Conservation (phyloP, 2,113 vertebrate species). For the Vanacampus margaritifer region DNA sequence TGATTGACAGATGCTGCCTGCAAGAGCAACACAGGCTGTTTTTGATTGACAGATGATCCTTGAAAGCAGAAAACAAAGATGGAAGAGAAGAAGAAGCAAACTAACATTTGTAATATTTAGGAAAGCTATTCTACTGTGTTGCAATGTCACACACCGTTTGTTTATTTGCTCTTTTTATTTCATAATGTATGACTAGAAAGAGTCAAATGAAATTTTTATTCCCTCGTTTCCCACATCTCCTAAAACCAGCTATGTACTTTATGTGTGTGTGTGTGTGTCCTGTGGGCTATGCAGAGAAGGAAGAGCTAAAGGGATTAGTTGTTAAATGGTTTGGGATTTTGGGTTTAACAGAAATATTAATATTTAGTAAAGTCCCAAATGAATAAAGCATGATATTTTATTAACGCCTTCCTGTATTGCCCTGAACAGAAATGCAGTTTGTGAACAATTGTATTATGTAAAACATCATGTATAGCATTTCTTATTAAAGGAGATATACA, state of each 20-base stretch:
- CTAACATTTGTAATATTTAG: not conserved
- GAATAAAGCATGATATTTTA: slow-evolving; percentile 36
- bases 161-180: slow-evolving; percentile 7
- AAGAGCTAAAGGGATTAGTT: slow-evolving; percentile 41
- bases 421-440: not conserved
- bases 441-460: not conserved
- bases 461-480: not conserved
- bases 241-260: slow-evolving; percentile 22
- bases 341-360: slow-evolving; percentile 40
- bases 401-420: not conserved
- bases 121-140: not conserved
- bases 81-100: slow-evolving; percentile 1
- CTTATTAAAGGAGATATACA: not conserved
- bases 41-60: slow-evolving; percentile 33
- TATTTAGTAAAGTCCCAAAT: slow-evolving; percentile 36
- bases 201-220: slow-evolving; percentile 19
- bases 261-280: slow-evolving; percentile 12
- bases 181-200: not conserved
- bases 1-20: slow-evolving; percentile 28
- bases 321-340: slow-evolving; percentile 43
- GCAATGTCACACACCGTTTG: not conserved
- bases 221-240: slow-evolving; percentile 25
- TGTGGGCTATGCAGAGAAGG: slow-evolving; percentile 31
- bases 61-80: slow-evolving; percentile 4
- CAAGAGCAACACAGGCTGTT: slow-evolving; percentile 15